Base-by-base conservation (phyloP, 92 coral and sea anemone genomes). In the Palythoa heliodiscus region DNA sequence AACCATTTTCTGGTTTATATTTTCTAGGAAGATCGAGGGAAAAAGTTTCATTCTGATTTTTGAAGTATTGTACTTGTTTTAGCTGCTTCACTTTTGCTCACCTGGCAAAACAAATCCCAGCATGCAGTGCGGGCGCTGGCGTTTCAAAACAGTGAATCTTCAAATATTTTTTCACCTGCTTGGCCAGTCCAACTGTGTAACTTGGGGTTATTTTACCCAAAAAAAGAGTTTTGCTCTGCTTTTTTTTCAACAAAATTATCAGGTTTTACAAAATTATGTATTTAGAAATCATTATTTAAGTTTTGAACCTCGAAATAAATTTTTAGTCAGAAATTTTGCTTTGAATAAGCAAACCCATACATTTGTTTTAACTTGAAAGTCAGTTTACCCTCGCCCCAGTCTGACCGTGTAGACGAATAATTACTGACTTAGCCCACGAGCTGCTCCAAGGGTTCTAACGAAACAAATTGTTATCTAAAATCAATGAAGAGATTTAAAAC, bases 151-250 rank as follows among this genome's bases (percentile, higher is more conserved):
- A 57, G 35, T 52, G 84, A 84, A 71, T 55, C n/a, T 47, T 53
- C 70, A 24, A 23, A 53, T 75, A 24, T 16, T 74, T 70, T 70
- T 87, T 25, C 40, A 13, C 52, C 6, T 7, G 5, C 3, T 38
- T 39, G 52, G 17, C 22, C 35, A 0, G 53, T 76, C 81, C 81
- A 75, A 75, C 58, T 75, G 22, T 70, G 74, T 11, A 70, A 70
- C n/a, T 25, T 37, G 10, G 16, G 19, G 75, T 29, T 29, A 39
- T 70, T 70, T 70, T 70, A n/a, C 47, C 43, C 22, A 11, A 70
- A 1, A 70, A 35, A 39, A 11, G n/a, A 16, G 29, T 70, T 5
- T 19, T 29, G 6, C 48, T 15, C 15, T 70, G 1, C 7, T 37
- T 37, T 47, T 24, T 16, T 70, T 37, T 20, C 52, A 4, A 5